These are phyloP conservation scores for Brachyptera risi DNA, from an alignment of 2,888 invertebrate species.

Conservation along the genomic window DNA sequence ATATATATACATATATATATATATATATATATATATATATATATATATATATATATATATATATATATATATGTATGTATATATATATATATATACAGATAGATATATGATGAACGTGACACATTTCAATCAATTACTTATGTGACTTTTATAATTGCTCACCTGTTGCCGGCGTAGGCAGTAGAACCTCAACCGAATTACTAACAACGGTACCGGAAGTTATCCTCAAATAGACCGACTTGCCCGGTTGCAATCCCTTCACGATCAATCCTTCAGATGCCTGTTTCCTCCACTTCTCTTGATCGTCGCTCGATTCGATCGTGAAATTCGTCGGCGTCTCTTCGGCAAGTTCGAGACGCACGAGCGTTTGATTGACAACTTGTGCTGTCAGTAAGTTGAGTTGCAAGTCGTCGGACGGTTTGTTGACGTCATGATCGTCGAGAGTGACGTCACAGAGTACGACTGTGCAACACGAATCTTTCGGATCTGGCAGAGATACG, in stretches of 20 bases:
- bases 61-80: no score
- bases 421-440: conserved; percentile 62
- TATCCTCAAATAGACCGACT: conserved; percentile 23
- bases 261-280: conserved; percentile 35
- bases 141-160: not conserved
- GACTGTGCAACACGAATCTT: conserved; percentile 79
- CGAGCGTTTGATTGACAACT: conserved; percentile 44
- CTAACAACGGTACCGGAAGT: conserved; percentile 23
- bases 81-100: no score
- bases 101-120: no score
- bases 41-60: no score
- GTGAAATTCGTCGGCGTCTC: conserved; percentile 37
- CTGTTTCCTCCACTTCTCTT: conserved; percentile 47
- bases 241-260: conserved; percentile 37
- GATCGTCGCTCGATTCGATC: conserved; percentile 46
- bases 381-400: conserved; percentile 27
- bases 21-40: no score
- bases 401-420: conserved; percentile 38
- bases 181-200: conserved; percentile 29
- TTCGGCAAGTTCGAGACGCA: conserved; percentile 43
- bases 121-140: not conserved
- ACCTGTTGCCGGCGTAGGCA: conserved; percentile 30
- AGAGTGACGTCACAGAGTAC: conserved; percentile 82
- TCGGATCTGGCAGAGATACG: conserved; percentile 75
- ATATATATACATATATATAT: no score